Base-by-base conservation (phyloP, 2,888 invertebrate genomes). In the Andrena fulva region DNA sequence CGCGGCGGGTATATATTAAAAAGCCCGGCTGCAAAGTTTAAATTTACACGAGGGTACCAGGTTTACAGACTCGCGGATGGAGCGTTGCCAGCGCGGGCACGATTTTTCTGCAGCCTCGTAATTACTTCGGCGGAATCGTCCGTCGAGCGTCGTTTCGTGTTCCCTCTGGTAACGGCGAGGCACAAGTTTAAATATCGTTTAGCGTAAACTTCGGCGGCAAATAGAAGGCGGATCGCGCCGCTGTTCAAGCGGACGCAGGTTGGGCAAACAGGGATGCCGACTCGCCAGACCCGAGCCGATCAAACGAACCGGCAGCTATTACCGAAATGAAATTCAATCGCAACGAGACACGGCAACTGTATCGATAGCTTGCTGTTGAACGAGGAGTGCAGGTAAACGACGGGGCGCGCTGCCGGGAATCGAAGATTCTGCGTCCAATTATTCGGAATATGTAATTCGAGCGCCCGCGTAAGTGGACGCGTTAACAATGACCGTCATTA, bases 161-260 rank as follows among this genome's bases (percentile, higher is more conserved):
- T 68, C 24, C 3, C 59, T 16, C 42, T 20, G 50, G 24, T 6
- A 5, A 10, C 10, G 31, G 31, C 31, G 48, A n/a, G 48, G 72
- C 24, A 24, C 71, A 56, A 62, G 64, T 52, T 70, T 76, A 71
- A 78, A 78, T 63, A 74, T 64, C 68, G 56, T 74, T 78, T 50
- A 24, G 42, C 5, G 67, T 2, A 42, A 77, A 66, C 50, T 50
- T 24, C 35, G 42, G 24, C 12, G 16, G n/a, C 42, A n/a, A 27
- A 67, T 62, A 50, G 60, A 12, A 12, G 16, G n/a, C 29, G n/a
- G 12, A 62, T 62, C 60, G 59, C 10, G 29, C 12, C 24, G 31
- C 62, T 60, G 42, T 54, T 77, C 60, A 42, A 73, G 31, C 29
- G 35, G 20, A 48, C 27, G 16, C 35, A 10, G 33, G 33, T 1